Base-by-base conservation (phyloP, 2,888 invertebrate genomes). In the Chesias legatella region DNA sequence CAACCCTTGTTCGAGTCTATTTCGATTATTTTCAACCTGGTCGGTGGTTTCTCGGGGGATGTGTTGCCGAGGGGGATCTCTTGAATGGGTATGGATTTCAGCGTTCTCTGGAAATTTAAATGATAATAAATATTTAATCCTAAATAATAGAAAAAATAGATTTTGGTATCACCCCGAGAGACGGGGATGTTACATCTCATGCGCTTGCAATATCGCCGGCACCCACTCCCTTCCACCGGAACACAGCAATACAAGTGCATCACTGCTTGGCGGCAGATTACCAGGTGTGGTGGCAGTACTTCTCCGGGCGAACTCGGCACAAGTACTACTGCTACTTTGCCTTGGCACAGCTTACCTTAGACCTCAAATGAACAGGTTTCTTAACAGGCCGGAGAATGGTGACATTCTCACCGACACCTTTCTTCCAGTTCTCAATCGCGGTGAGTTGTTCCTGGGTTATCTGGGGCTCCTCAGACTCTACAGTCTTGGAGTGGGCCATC, bases 301-400 rank as follows among this genome's bases (percentile, higher is more conserved):
- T n/a, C n/a, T n/a, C n/a, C n/a, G n/a, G n/a, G n/a, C n/a, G n/a
- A n/a, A n/a, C n/a, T n/a, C n/a, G n/a, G n/a, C n/a, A n/a, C n/a
- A n/a, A n/a, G n/a, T n/a, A n/a, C n/a, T n/a, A n/a, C n/a, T n/a
- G n/a, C n/a, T n/a, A n/a, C n/a, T n/a, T n/a, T n/a, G n/a, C n/a
- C n/a, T n/a, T n/a, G n/a, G n/a, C n/a, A 32, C 25, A 30, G 13
- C 0, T 34, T 47, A 91, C 91, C 84, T 92, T 92, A 6, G 92
- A 92, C 49, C 91, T 76, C 55, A 91, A 74, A 77, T 92, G 92
- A 0, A 92, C 91, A 4, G 91, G 89, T 75, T 92, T 93, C 51
- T 83, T 77, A 20, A 92, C 83, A 1, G 91, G 81, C 67, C 80
- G 88, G 48, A 83, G 70, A 3, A 86, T 71, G 32, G 75, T 75